phyloP scores from a whole-genome alignment of 2,113 vertebrate species.

The Epinephelus lanceolatus region DNA sequence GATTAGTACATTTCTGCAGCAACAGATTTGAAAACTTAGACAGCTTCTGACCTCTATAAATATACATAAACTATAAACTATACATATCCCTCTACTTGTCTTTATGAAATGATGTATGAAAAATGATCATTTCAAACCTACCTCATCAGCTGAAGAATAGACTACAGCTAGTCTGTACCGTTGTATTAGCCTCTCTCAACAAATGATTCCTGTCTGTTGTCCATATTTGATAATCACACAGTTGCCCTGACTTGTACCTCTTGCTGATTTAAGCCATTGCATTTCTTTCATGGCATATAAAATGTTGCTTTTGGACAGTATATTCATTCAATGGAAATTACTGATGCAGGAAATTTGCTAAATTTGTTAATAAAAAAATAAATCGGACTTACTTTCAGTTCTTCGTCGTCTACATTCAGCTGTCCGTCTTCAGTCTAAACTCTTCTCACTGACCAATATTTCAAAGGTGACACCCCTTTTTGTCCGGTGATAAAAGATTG shows the following conservation, averaged over 20 bases:
- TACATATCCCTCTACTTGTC: not conserved
- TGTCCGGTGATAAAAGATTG: conserved; percentile 72
- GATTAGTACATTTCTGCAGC: not conserved
- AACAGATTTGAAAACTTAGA: not conserved
- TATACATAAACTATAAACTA: too few relatives aligned
- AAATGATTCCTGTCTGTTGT: not conserved
- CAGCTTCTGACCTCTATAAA: not conserved
- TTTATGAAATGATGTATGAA: not conserved
- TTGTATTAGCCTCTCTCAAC: not conserved
- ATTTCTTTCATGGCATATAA: not conserved
- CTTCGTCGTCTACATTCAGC: not conserved
- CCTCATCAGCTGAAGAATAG: not conserved
- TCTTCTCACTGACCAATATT: conserved; percentile 47
- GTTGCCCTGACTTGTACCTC: not conserved
- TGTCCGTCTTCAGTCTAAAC: conserved; percentile 27
- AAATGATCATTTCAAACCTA: not conserved
- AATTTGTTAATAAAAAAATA: not conserved
- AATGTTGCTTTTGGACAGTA: not conserved
- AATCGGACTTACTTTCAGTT: conserved; percentile 49
- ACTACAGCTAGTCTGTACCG: not conserved
- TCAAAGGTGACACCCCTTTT: conserved; percentile 67
- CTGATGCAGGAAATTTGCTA: not conserved
- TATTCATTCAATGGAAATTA: not conserved
- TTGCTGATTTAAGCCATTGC: not conserved
- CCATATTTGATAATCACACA: not conserved